phyloP scores from a whole-genome alignment of 2,113 vertebrate species.

The Clinocottus analis region DNA sequence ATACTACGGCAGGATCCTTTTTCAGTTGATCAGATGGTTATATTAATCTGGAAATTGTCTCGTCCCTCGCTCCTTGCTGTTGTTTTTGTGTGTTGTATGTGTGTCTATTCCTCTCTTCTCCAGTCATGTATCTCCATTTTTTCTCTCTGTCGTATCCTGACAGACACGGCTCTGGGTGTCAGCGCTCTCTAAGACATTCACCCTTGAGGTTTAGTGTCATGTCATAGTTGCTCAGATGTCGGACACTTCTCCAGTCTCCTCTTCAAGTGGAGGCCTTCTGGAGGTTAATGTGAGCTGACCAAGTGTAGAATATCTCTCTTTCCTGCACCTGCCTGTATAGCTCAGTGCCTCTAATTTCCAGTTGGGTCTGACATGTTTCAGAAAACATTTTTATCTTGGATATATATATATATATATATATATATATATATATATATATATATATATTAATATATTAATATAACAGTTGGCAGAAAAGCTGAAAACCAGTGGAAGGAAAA shows the following conservation, averaged over 20 bases:
- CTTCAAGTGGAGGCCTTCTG: slow-evolving; percentile 15
- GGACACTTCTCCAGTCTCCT: slow-evolving; percentile 22
- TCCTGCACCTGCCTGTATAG: slow-evolving; percentile 37
- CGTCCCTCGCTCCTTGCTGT: slow-evolving; percentile 1
- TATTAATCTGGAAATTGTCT: slow-evolving; percentile 39
- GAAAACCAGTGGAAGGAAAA: slow-evolving; percentile 6
- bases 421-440: no score
- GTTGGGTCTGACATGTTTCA: slow-evolving; percentile 1
- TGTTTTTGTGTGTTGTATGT: slow-evolving; percentile 32
- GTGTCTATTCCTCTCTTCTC: background rate
- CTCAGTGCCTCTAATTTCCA: background rate
- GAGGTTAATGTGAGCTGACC: slow-evolving; percentile 50
- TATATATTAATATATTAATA: slow-evolving; percentile 4
- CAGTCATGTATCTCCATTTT: slow-evolving; percentile 2
- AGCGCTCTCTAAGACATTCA: slow-evolving; percentile 34
- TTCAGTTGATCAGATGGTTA: slow-evolving; percentile 41
- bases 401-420: background rate
- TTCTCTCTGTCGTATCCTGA: slow-evolving; percentile 40
- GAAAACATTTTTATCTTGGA: no score
- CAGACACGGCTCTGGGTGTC: slow-evolving; percentile 45
- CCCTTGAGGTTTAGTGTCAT: slow-evolving; percentile 50
- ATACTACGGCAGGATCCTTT: slow-evolving; percentile 10
- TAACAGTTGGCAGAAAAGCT: slow-evolving; percentile 17
- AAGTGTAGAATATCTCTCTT: slow-evolving; percentile 18
- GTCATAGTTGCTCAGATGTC: slow-evolving; percentile 38